phyloP scores from a whole-genome alignment of 2,113 vertebrate genomes.

The Gracilinanus agilis region DNA sequence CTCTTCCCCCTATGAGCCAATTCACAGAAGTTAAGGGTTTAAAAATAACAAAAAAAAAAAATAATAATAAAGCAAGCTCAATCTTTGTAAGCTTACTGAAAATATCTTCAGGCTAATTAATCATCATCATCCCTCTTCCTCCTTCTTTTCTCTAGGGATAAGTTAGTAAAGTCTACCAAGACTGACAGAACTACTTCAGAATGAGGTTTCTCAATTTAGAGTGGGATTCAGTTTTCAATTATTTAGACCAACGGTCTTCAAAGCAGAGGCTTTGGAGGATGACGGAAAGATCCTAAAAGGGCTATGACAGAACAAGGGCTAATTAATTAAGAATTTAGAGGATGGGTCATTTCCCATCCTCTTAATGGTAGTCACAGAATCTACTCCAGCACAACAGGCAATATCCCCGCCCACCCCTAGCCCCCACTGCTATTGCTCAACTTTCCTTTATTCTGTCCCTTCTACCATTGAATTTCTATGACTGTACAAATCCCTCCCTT shows the following conservation, averaged over 20 bases:
- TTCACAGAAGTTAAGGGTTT: too few species aligned
- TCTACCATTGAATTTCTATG: neutral
- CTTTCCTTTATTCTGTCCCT: neutral
- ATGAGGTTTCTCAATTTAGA: neutral
- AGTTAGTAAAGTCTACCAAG: neutral
- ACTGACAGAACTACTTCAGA: neutral
- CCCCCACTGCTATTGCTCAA: neutral
- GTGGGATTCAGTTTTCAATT: neutral
- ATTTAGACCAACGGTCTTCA: neutral
- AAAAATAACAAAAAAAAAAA: too few species aligned
- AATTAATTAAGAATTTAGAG: neutral
- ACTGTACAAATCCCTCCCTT: neutral
- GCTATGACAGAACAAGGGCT: neutral
- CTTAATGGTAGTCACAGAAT: neutral
- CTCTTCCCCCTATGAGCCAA: too few species aligned
- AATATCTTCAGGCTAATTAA: neutral
- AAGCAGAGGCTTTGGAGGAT: neutral
- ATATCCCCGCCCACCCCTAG: neutral
- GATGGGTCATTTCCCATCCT: neutral
- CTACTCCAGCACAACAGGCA: neutral
- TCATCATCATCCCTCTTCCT: neutral
- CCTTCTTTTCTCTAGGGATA: neutral
- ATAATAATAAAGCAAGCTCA: too few species aligned
- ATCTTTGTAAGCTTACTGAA: neutral
- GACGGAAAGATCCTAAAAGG: neutral